Evolutionary conservation across 2,113 vertebrate species (phyloP).

Genomic region (Turdus rufiventris): DNA sequence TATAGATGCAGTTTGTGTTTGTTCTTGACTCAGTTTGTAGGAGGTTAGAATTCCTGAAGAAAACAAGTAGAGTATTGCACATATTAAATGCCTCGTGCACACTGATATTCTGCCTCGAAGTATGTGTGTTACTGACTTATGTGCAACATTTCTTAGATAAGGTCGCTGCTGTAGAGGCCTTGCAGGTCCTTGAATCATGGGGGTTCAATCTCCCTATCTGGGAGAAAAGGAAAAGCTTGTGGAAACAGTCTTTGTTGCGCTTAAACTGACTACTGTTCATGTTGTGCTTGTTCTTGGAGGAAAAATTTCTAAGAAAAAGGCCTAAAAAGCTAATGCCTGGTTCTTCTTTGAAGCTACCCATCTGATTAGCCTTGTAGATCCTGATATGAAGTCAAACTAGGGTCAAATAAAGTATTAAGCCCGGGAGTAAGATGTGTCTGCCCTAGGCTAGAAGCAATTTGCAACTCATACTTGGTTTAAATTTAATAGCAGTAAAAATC

Average conservation of each 20-base stretch:
- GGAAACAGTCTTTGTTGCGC: not conserved
- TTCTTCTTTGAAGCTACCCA: not conserved
- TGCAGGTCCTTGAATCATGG: not conserved
- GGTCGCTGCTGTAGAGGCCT: not conserved
- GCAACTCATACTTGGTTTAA: slow-evolving; percentile 39
- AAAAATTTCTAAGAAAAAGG: not conserved
- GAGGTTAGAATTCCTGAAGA: not conserved
- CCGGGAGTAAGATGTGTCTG: slow-evolving; percentile 41
- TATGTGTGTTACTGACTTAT: not conserved
- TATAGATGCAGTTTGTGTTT: not conserved
- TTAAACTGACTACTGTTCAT: not conserved
- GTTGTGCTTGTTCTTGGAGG: not conserved
- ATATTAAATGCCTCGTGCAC: not conserved
- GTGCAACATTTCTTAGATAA: not conserved
- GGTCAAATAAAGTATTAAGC: slow-evolving; percentile 48
- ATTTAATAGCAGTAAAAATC: slow-evolving; percentile 51
- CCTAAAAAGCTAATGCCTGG: not conserved
- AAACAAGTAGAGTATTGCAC: not conserved
- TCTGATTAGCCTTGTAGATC: slow-evolving; percentile 32
- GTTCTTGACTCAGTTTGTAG: not conserved
- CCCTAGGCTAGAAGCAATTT: slow-evolving; percentile 48
- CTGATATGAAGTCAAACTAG: slow-evolving; percentile 31
- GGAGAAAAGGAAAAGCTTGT: not conserved
- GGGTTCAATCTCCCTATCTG: not conserved
- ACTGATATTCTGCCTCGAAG: accelerated